Conservation (phyloP, 2,113 vertebrate genomes). For the Heterochromis multidens region DNA sequence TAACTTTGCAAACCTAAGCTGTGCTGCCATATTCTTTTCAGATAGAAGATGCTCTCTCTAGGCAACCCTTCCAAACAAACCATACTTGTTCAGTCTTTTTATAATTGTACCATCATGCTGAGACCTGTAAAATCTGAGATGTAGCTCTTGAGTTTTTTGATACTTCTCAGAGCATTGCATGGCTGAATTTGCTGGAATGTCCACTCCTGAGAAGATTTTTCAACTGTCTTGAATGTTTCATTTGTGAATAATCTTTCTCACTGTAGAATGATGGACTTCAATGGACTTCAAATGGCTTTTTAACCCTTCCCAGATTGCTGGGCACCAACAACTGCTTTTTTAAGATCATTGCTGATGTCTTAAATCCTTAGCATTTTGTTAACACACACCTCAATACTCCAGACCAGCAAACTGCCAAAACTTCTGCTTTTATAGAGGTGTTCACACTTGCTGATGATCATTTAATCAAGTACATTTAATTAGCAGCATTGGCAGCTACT, state of each 20-base stretch:
- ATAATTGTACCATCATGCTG: not conserved
- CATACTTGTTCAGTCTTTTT: not conserved
- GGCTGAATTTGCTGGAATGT: not conserved
- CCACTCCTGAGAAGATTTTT: not conserved
- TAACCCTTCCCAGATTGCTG: not conserved
- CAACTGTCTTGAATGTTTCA: not conserved
- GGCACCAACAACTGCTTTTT: not conserved
- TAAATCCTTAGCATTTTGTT: not conserved
- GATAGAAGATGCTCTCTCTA: not conserved
- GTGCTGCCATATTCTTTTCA: not conserved
- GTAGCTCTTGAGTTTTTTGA: not conserved
- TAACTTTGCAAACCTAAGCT: not conserved
- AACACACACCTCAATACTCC: not conserved
- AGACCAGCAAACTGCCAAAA: not conserved
- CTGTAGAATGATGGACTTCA: not conserved
- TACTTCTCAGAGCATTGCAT: not conserved
- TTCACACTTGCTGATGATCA: too few species aligned
- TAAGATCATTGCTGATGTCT: not conserved
- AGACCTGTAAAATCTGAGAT: not conserved
- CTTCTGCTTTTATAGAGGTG: not conserved
- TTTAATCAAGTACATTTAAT: too few species aligned
- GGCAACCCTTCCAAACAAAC: not conserved
- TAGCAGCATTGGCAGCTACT: too few species aligned
- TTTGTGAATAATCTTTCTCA: not conserved
- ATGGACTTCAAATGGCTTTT: not conserved